Evolutionary conservation across 1,140 invertebrate genomes (phyloP), one percentile per base, ranked within the genome.

Genomic region (Temnothorax nylanderi): DNA sequence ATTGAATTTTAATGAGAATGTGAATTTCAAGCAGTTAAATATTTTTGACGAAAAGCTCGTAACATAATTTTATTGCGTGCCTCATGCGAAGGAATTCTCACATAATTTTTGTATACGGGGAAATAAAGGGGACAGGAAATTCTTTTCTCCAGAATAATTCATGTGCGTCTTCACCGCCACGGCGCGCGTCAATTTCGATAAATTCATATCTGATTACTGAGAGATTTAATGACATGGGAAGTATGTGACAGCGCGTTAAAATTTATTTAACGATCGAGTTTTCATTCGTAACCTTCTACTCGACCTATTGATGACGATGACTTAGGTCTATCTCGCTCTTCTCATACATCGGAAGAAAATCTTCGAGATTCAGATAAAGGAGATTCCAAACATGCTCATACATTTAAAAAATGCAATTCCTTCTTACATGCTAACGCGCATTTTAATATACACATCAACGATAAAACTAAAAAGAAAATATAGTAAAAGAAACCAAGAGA

Each of bases 241-340:
- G 37, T 34, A 76, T 54, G 72, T n/a, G 26, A 69, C 47, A 26
- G 41, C n/a, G 16, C 13, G 32, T 16, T 16, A 58, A 13, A 32
- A 86, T 69, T 85, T 86, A 54, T 78, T 86, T 86, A 78, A 86
- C 44, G 21, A 26, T 26, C 26, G 26, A 76, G 41, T 67, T 75
- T 71, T 49, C 64, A 81, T 86, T 81, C 54, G 58, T 81, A 65
- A 81, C 76, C 76, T 69, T 54, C n/a, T 47, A 81, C 44, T 18
- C 18, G 85, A 71, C 54, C 76, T 80, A 71, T 86, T 44, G 58
- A 80, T 41, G 32, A 80, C 51, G 64, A 81, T 80, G 76, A 86
- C n/a, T 69, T 56, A 81, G 60, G 37, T 64, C n/a, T 16, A 21
- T 26, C 3, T 41, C 18, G 56, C 18, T 47, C 4, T 21, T 54